Conservation (phyloP, 2,888 invertebrate genomes). For the Teleiodes luculella region DNA sequence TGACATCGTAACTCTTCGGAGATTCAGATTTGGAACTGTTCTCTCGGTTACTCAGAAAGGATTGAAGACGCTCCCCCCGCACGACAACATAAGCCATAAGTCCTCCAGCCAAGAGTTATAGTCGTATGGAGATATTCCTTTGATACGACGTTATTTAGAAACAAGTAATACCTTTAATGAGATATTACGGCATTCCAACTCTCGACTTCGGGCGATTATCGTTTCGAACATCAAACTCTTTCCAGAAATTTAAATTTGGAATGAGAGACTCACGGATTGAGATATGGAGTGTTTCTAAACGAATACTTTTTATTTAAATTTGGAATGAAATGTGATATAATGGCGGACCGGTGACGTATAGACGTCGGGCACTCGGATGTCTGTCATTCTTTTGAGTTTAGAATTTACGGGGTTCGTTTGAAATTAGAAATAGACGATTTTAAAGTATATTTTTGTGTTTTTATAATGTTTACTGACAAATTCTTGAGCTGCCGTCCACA, state of each 20-base stretch:
- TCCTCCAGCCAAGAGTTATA: conserved; percentile 38
- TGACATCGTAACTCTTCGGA: conserved; percentile 67
- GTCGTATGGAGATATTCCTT: conserved; percentile 33
- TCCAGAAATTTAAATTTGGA: conserved; percentile 73
- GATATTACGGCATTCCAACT: conserved; percentile 69
- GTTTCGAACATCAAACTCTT: conserved; percentile 69
- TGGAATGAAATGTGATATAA: conserved; percentile 63
- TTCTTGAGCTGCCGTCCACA: conserved; percentile 31
- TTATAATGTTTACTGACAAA: conserved; percentile 11
- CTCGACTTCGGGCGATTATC: conserved; percentile 60
- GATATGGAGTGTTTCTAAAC: conserved; percentile 63
- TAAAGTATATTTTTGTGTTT: neutral
- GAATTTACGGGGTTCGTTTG: conserved; percentile 26
- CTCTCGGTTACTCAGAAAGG: conserved; percentile 33
- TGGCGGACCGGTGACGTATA: conserved; percentile 52
- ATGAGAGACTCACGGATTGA: conserved; percentile 58
- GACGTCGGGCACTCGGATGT: conserved; percentile 34
- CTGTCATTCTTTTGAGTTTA: conserved; percentile 35
- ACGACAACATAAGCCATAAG: conserved; percentile 41
- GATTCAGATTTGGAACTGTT: conserved; percentile 65
- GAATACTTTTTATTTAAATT: conserved; percentile 63
- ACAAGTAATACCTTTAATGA: conserved; percentile 60
- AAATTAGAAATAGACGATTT: conserved; percentile 18
- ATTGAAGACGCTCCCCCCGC: conserved; percentile 29
- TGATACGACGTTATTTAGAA: conserved; percentile 47